These are phyloP conservation scores for Lycaena phlaeas DNA, from an alignment of 2,888 invertebrate species.

Conservation along the genomic window DNA sequence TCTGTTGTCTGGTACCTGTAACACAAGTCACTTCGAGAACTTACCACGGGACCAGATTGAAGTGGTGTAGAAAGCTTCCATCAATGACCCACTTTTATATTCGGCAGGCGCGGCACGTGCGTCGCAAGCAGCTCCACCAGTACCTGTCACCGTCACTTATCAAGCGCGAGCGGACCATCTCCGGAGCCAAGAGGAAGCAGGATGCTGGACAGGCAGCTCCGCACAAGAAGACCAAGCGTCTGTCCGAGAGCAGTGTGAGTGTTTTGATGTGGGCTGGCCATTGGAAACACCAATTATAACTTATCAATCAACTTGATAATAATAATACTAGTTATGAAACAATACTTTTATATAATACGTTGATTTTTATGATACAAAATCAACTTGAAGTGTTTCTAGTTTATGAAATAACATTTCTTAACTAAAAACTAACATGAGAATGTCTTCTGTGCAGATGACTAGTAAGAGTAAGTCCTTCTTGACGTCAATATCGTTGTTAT, in stretches of 20 bases:
- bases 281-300: too few species aligned
- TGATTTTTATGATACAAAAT: too few species aligned
- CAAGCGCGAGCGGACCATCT: slow-evolving; percentile 80
- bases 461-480: slow-evolving; percentile 3
- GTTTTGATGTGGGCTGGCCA: too few species aligned
- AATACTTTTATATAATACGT: too few species aligned
- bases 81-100: slow-evolving; percentile 5
- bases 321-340: too few species aligned
- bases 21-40: too few species aligned
- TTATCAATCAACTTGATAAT: too few species aligned
- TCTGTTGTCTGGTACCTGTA: too few species aligned
- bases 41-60: too few species aligned
- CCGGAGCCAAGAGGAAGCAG: slow-evolving; percentile 46
- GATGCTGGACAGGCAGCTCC: slow-evolving; percentile 31
- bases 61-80: too few species aligned
- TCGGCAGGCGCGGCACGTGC: slow-evolving; percentile 87
- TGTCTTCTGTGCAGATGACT: slow-evolving; percentile 2
- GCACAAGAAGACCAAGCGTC: slow-evolving; percentile 49
- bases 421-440: neutral
- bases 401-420: neutral
- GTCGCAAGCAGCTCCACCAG: slow-evolving; percentile 81
- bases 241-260: slow-evolving; percentile 61
- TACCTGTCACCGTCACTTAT: slow-evolving; percentile 81
- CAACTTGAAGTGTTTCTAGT: neutral
- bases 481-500: neutral